phyloP scores from a whole-genome alignment of 2,797 vertebrate genomes.

The Propithecus deckenii region DNA sequence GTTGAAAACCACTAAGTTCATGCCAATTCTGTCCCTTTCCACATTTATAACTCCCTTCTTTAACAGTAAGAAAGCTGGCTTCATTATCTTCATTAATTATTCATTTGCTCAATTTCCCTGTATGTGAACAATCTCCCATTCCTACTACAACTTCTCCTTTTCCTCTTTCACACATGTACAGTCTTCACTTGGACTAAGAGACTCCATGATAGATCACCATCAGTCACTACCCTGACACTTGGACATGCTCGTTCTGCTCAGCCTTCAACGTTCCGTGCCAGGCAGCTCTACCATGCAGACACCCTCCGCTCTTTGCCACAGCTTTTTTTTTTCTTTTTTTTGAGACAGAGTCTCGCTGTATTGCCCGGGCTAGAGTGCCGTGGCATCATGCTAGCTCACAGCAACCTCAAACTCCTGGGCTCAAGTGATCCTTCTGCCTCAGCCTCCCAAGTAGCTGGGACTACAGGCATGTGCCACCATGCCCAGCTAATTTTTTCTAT shows the following conservation, averaged over 20 bases:
- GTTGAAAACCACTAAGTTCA: background rate
- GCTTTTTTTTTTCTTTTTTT: too few relatives aligned
- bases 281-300: background rate
- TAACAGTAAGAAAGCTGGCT: background rate
- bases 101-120: background rate
- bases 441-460: too few relatives aligned
- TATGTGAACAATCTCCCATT: background rate
- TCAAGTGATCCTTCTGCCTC: too few relatives aligned
- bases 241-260: background rate
- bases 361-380: too few relatives aligned
- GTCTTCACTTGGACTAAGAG: background rate
- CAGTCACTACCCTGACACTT: too few relatives aligned
- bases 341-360: too few relatives aligned
- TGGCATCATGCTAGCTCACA: too few relatives aligned
- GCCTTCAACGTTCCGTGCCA: accelerated
- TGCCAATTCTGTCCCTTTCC: background rate
- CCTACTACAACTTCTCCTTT: background rate
- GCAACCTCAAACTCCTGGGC: too few relatives aligned
- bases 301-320: background rate
- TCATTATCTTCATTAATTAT: background rate
- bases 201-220: background rate
- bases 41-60: background rate
- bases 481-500: too few relatives aligned
- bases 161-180: background rate
- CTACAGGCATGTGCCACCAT: too few relatives aligned